Evolutionary conservation across 2,113 vertebrate genomes (phyloP).

Genomic region (Larimichthys crocea): DNA sequence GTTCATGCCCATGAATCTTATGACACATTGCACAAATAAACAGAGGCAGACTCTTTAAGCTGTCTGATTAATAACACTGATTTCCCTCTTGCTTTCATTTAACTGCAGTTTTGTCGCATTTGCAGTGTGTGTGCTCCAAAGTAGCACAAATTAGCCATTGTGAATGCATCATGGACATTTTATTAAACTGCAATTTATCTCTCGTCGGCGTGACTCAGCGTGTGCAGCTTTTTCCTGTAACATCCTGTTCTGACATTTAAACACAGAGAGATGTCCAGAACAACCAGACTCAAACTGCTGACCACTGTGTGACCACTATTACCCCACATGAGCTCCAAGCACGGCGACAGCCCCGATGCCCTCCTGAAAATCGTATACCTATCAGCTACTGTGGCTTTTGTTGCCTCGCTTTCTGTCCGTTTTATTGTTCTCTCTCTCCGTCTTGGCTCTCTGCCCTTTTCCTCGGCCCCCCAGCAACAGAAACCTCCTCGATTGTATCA

Average conservation of each 20-base stretch:
- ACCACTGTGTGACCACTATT: background rate
- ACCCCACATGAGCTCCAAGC: background rate
- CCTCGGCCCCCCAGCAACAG: too few relatives aligned
- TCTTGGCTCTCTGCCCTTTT: too few relatives aligned
- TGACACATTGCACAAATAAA: background rate
- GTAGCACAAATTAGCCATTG: slow-evolving; percentile 3
- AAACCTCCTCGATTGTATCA: too few relatives aligned
- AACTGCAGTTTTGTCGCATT: background rate
- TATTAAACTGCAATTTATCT: slow-evolving; percentile 12
- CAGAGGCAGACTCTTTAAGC: slow-evolving; percentile 16
- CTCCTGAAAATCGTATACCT: background rate
- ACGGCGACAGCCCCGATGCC: too few relatives aligned
- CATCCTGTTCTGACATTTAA: slow-evolving; percentile 1
- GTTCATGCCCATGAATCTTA: slow-evolving; percentile 29
- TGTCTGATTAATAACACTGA: slow-evolving; percentile 25
- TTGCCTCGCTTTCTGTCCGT: too few relatives aligned
- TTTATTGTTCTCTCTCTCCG: too few relatives aligned
- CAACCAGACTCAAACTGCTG: background rate
- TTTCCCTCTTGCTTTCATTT: background rate
- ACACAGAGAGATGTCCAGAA: background rate
- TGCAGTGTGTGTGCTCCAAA: background rate
- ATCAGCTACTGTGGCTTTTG: too few relatives aligned
- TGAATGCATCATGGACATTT: slow-evolving; percentile 18
- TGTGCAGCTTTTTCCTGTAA: background rate
- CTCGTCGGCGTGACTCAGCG: background rate